Base-by-base conservation (phyloP, 2,888 invertebrate genomes). In the Drosophila lutescens region DNA sequence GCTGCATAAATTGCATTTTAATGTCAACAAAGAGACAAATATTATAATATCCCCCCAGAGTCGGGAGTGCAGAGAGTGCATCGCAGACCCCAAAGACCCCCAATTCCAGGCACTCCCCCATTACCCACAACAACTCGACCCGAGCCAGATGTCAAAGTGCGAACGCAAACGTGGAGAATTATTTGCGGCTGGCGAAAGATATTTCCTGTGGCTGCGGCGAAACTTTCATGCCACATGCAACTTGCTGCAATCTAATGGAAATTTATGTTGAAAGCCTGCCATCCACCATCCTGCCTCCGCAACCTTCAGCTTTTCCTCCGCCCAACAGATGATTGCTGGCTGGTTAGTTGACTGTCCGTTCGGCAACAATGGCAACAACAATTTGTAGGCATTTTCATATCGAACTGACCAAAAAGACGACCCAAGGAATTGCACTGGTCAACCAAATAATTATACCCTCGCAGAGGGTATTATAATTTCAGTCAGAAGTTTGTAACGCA, bases 191-290 rank as follows among this genome's bases (percentile, higher is more conserved):
- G 83, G 83, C 86, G 85, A 86, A 86, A 86, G 85, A 86, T 86
- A 83, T 86, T 86, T 86, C 85, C 85, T 86, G 79, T 65, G 74
- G 83, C 88, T 66, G 65, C 38, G 65, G 46, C 65, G 60, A 74
- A 71, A 86, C 78, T 78, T 82, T 61, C 84, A 79, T 83, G 88
- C 86, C 79, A 81, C 84, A 86, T 86, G 80, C 88, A 86, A 82
- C 85, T 86, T 79, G 63, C 69, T 66, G 71, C 88, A 80, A 82
- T 80, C 80, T 87, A 86, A 85, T 85, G 86, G 86, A 85, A 85
- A 85, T 85, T 85, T 85, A 85, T 85, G 88, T 87, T 87, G 88
- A 79, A 87, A 80, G 88, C 88, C 77, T 78, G 86, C 83, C 79
- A 59, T 57, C 67, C 76, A 83, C 83, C 79, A 59, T 57, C 67